Evolutionary conservation across 1,140 invertebrate genomes (phyloP).

Genomic region (Saxidomus purpurata): DNA sequence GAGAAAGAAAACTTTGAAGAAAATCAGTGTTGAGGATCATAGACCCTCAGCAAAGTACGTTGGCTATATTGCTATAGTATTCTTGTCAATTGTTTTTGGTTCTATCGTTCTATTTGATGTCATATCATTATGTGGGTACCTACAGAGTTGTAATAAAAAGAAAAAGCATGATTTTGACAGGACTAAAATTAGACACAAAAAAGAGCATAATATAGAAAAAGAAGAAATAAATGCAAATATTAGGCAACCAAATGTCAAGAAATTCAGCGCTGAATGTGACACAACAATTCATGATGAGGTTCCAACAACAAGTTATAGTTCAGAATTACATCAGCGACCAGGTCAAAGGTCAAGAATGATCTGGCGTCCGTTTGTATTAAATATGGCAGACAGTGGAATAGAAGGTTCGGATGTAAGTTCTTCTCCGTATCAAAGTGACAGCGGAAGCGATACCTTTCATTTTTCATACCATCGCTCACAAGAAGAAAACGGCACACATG

Average conservation of each 20-base stretch:
- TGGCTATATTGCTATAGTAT: slow-evolving; percentile 51
- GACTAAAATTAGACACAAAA: not conserved
- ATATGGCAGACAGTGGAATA: slow-evolving; percentile 30
- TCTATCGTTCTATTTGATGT: slow-evolving; percentile 55
- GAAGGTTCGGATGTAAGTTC: slow-evolving; percentile 1
- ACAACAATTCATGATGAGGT: not conserved
- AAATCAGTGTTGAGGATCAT: slow-evolving; percentile 44
- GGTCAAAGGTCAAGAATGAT: not conserved
- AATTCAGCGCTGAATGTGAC: not conserved
- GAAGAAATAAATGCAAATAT: not conserved
- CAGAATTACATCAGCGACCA: not conserved
- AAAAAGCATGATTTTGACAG: not conserved
- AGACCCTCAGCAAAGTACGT: slow-evolving; percentile 58
- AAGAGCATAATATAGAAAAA: not conserved
- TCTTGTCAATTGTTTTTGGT: slow-evolving; percentile 26
- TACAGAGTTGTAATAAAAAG: not conserved
- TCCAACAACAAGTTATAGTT: not conserved
- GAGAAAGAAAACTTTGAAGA: slow-evolving; percentile 45
- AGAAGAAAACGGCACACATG: too few relatives aligned
- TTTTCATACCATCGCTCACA: not conserved
- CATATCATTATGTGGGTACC: slow-evolving; percentile 21
- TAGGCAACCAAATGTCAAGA: not conserved
- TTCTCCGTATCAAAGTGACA: not conserved
- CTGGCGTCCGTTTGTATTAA: slow-evolving; percentile 15
- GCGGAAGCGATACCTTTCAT: not conserved